Percentiles rank a stretch among this genome's conserved stretches.
Conservation (phyloP, 2,888 invertebrate species). For the Nomada goodeniana region DNA sequence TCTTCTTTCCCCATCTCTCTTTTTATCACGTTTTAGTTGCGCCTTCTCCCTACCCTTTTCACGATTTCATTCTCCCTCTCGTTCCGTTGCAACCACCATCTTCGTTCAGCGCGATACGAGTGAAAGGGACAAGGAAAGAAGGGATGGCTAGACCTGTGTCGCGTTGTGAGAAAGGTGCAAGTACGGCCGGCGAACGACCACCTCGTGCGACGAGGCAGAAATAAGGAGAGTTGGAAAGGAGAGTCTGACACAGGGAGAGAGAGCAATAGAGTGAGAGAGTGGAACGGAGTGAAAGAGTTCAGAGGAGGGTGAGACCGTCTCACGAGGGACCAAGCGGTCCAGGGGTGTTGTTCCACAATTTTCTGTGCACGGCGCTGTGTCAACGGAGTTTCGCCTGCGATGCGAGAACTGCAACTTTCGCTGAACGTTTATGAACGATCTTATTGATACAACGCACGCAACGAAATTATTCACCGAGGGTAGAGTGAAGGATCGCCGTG, state of each 20-base stretch:
- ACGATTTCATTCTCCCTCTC: constrained; percentile 29
- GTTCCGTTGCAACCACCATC: constrained; percentile 38
- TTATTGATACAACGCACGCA: neutral
- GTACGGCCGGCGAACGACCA: constrained; percentile 61
- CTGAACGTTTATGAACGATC: neutral
- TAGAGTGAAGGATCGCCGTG: neutral
- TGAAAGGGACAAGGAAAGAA: constrained; percentile 69
- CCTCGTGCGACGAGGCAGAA: constrained; percentile 52
- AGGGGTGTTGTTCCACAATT: constrained; percentile 48
- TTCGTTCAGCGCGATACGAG: constrained; percentile 42
- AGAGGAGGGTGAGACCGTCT: constrained; percentile 55
- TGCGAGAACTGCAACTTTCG: constrained; percentile 1
- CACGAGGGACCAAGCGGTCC: constrained; percentile 40
- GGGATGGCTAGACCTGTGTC: constrained; percentile 63
- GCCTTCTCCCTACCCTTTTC: constrained; percentile 30
- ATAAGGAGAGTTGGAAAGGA: constrained; percentile 52
- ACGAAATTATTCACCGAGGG: neutral
- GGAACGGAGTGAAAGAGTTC: constrained; percentile 51
- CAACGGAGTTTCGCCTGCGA: constrained; percentile 38
- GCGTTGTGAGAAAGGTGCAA: constrained; percentile 74
- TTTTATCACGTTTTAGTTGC: constrained; percentile 22
- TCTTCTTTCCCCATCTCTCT: neutral
- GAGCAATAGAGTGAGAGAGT: constrained; percentile 31
- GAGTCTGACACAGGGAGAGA: constrained; percentile 18
- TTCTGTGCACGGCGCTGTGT: constrained; percentile 23